These are phyloP conservation scores for Apamea sordens DNA, from an alignment of 2,888 invertebrate species.

Conservation along the genomic window DNA sequence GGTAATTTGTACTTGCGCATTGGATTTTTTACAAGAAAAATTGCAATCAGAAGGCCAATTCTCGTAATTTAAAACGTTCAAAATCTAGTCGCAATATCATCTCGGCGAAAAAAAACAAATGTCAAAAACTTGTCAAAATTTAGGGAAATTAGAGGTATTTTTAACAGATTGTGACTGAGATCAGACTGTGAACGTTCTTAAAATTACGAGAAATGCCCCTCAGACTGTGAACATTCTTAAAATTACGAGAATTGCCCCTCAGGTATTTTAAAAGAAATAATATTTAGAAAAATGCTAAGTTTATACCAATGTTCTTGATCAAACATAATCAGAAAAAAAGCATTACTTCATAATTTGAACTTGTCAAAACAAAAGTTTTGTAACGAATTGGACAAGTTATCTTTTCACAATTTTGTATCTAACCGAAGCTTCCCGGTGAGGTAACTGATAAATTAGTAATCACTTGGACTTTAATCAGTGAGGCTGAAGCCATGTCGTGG, in stretches of 20 bases:
- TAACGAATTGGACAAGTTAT: constrained; percentile 37
- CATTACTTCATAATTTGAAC: neutral
- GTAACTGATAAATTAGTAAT: constrained; percentile 81
- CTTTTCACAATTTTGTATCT: constrained; percentile 35
- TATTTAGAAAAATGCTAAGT: neutral
- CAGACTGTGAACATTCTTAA: no score
- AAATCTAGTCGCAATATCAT: no score
- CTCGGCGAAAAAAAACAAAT: no score
- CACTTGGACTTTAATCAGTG: constrained; percentile 81
- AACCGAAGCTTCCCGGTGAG: constrained; percentile 67
- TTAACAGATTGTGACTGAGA: no score
- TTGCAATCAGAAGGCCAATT: neutral
- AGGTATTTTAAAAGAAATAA: neutral
- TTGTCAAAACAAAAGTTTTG: constrained; percentile 11
- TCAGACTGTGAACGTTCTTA: no score
- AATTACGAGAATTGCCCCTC: no score
- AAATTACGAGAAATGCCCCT: no score
- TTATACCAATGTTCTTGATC: no score
- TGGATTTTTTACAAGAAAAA: constrained; percentile 5
- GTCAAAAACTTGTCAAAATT: no score
- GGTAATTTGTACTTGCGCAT: constrained; percentile 32
- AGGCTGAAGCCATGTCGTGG: constrained; percentile 72
- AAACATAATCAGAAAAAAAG: neutral
- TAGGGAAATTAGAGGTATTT: no score
- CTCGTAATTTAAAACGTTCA: no score